Evolutionary conservation across 2,113 vertebrate genomes (phyloP).

Genomic region (Smithornis capensis): DNA sequence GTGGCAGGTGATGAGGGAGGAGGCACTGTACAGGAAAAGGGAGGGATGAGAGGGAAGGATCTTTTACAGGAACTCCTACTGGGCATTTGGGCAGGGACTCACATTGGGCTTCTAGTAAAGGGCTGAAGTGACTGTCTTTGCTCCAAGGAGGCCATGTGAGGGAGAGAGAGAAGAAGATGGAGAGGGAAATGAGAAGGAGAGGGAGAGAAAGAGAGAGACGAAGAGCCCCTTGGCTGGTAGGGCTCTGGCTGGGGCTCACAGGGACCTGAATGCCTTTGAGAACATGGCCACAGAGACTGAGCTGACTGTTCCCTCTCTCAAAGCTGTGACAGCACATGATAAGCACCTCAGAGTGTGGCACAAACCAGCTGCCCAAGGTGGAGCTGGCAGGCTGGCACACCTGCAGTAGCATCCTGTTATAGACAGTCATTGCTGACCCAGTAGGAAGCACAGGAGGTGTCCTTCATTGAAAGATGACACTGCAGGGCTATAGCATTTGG

Average conservation of each 20-base stretch:
- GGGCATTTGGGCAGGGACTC: not conserved
- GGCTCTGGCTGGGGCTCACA: not conserved
- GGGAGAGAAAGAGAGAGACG: not conserved
- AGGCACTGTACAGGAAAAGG: not conserved
- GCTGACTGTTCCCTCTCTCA: not conserved
- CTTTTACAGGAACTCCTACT: not conserved
- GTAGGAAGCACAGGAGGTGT: accelerated
- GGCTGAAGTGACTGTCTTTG: not conserved
- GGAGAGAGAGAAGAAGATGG: not conserved
- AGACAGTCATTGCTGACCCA: accelerated
- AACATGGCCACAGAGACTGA: not conserved
- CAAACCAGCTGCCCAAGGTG: not conserved
- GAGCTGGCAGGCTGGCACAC: not conserved
- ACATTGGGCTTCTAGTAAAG: not conserved
- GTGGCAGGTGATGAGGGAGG: not conserved
- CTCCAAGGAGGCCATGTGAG: not conserved
- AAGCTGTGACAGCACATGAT: not conserved
- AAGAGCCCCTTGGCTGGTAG: not conserved
- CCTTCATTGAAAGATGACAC: accelerated
- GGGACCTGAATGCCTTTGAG: not conserved
- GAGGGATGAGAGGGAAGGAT: not conserved
- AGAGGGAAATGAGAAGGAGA: not conserved
- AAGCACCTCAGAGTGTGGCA: not conserved
- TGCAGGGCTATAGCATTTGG: not conserved
- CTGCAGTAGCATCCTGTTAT: not conserved